These are phyloP conservation scores for Coracopsis vasa DNA, from an alignment of 2,113 vertebrate species.

Conservation along the genomic window DNA sequence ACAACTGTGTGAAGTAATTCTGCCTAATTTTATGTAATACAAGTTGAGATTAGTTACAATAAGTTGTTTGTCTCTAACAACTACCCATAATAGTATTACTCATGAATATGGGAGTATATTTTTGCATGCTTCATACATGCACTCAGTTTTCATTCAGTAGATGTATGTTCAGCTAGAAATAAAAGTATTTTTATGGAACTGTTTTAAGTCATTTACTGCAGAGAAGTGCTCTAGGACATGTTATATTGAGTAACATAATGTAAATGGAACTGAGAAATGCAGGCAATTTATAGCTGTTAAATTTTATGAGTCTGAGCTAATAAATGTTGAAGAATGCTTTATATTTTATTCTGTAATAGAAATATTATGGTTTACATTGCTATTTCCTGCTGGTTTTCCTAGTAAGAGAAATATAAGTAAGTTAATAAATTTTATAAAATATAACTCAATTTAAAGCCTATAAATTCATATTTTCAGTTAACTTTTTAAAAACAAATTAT, in stretches of 20 bases:
- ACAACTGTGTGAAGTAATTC: constrained; percentile 84
- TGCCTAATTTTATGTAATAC: neutral
- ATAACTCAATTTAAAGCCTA: neutral
- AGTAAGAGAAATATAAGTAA: neutral
- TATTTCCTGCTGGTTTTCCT: neutral
- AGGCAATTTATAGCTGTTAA: neutral
- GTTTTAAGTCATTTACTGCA: neutral
- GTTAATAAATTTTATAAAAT: neutral
- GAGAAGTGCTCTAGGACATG: neutral
- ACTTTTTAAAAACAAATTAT: neutral
- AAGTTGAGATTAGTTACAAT: neutral
- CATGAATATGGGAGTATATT: neutral
- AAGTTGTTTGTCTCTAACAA: neutral
- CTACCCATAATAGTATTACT: neutral
- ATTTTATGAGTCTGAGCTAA: neutral
- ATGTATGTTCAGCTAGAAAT: neutral
- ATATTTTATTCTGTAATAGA: neutral
- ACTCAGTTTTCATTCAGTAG: neutral
- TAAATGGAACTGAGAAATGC: neutral
- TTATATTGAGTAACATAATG: neutral
- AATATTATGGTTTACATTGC: neutral
- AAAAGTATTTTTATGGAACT: neutral
- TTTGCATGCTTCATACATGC: neutral
- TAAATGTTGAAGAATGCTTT: neutral
- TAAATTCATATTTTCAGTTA: neutral